Base-by-base conservation (phyloP, 2,113 vertebrate species). In the Coptodon rendalli region DNA sequence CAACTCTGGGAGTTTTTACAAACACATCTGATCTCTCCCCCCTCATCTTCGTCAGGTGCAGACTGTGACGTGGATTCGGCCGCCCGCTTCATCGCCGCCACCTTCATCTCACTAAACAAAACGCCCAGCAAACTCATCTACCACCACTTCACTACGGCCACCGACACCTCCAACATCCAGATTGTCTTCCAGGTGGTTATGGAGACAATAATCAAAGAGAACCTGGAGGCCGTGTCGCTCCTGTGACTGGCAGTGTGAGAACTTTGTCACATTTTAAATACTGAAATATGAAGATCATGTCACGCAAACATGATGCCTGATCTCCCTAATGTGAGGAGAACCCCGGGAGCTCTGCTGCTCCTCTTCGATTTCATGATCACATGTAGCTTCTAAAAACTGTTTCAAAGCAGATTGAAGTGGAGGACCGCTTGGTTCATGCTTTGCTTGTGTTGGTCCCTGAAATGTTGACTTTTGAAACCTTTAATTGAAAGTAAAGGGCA, bases 151-250 rank as follows among this genome's bases (percentile, higher is more conserved):
- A 97, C 97, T 89, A 97, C 96, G 1, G 96, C 96, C 1, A 97
- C 96, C 0, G 97, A 97, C 96, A 97, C 96, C 57, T 96, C 96
- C 89, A 97, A 96, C 89, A 93, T 97, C 63, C 95, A 97, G 93
- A 93, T 97, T 1, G 96, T 97, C 61, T 97, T 97, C 81, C 96
- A 97, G 93, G 96, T 97, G n/a, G 97, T 97, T 2, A 97, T 96
- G 96, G 96, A 97, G 93, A 97, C 94, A 7, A 97, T 97, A 57
- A 95, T 97, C 89, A 96, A 91, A 66, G 96, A 97, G 88, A 97
- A 97, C 91, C 93, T 96, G 87, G 96, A 97, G 76, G 96, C 96
- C 0, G 96, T 97, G 27, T 97, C 96, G 0, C 93, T 97, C 31
- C 94, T 97, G 16, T 96, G 88, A 92, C 50, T 11, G 14, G 3